These are phyloP conservation scores for Stegana nigrithorax DNA, from an alignment of 2,888 invertebrate genomes.

Conservation along the genomic window DNA sequence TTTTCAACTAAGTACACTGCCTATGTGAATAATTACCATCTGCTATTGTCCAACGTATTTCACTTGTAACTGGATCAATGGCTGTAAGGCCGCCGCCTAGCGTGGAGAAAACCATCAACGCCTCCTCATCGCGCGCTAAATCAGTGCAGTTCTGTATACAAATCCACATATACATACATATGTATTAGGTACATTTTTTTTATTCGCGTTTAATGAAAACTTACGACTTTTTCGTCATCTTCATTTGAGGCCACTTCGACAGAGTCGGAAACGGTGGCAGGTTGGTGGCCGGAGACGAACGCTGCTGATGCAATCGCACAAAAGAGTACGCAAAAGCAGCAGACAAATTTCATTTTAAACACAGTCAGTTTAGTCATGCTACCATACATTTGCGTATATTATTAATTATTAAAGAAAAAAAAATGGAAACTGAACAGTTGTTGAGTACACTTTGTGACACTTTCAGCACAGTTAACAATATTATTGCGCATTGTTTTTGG, in stretches of 20 bases:
- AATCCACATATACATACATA: no score
- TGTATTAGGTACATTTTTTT: slow-evolving; percentile 13
- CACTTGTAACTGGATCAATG: slow-evolving; percentile 86
- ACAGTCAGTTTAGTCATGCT: slow-evolving; percentile 31
- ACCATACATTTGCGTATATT: slow-evolving; percentile 4
- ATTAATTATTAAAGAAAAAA: not conserved
- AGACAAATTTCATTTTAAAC: slow-evolving; percentile 48
- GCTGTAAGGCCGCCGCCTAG: slow-evolving; percentile 93
- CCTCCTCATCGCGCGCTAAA: slow-evolving; percentile 78
- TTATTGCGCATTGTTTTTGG: no score
- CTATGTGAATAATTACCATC: slow-evolving; percentile 75
- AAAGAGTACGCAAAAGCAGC: slow-evolving; percentile 38
- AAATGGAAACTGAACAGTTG: not conserved
- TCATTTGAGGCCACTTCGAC: slow-evolving; percentile 53
- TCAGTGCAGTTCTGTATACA: slow-evolving; percentile 73
- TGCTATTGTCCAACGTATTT: slow-evolving; percentile 89
- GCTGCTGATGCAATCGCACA: slow-evolving; percentile 53
- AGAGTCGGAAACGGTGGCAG: slow-evolving; percentile 43
- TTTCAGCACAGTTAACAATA: no score
- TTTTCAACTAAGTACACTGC: no score
- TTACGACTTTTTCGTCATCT: slow-evolving; percentile 48
- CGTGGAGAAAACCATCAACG: slow-evolving; percentile 88
- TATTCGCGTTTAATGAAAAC: slow-evolving; percentile 15
- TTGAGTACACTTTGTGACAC: slow-evolving; percentile 26
- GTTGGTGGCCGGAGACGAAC: slow-evolving; percentile 28